Evolutionary conservation across 2,888 invertebrate genomes (phyloP).

Genomic region (Automeris io): DNA sequence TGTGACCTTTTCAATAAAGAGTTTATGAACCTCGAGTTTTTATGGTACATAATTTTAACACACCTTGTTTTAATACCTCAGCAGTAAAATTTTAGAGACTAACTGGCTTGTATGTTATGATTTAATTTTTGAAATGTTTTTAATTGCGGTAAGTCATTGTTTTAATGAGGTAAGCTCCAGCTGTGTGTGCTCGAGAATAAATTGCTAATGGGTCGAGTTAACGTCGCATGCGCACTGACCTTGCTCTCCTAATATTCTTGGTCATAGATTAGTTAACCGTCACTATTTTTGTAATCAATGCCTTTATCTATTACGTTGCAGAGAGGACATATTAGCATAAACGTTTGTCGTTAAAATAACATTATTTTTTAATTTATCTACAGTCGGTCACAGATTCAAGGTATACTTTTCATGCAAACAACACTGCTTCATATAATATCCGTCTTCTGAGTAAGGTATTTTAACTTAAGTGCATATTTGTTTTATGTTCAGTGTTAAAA

Average conservation of each 20-base stretch:
- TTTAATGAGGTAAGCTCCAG: constrained; percentile 39
- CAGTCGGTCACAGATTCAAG: too few species aligned
- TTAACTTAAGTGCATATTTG: too few species aligned
- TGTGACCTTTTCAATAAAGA: neutral
- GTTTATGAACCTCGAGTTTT: neutral
- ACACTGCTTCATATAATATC: too few species aligned
- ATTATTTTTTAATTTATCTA: too few species aligned
- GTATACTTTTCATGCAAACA: too few species aligned
- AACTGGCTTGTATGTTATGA: neutral
- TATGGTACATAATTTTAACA: too few species aligned
- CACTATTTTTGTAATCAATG: constrained; percentile 10
- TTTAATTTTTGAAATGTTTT: neutral
- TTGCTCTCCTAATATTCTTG: constrained; percentile 53
- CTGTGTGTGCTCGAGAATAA: constrained; percentile 20
- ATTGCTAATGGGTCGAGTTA: constrained; percentile 20
- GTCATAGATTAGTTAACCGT: constrained; percentile 30
- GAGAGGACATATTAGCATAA: constrained; percentile 9
- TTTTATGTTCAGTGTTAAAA: too few species aligned
- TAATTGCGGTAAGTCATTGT: constrained; percentile 1
- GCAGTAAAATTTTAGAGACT: too few species aligned
- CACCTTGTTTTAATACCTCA: too few species aligned
- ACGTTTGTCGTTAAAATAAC: too few species aligned
- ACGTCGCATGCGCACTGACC: constrained; percentile 41
- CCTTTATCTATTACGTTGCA: constrained; percentile 11
- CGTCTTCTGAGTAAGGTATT: too few species aligned